These are phyloP conservation scores for Gallirallus australis DNA, from an alignment of 2,797 vertebrate genomes.

Conservation along the genomic window DNA sequence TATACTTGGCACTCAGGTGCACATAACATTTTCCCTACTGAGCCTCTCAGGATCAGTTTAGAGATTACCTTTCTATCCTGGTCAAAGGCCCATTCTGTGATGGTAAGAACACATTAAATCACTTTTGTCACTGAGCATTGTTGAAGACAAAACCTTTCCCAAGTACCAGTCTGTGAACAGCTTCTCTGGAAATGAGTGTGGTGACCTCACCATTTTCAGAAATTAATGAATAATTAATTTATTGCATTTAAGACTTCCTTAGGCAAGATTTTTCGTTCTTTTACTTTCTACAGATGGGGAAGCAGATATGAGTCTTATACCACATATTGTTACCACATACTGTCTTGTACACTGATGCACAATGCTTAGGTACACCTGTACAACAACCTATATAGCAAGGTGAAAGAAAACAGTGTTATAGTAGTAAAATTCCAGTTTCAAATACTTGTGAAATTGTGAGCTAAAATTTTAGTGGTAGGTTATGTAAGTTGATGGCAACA, in stretches of 20 bases:
- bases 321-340: rapidly evolving
- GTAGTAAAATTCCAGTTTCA: not conserved
- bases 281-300: not conserved
- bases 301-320: not conserved
- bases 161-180: not conserved
- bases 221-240: not conserved
- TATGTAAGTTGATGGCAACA: not conserved
- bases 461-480: not conserved
- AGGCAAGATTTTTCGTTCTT: not conserved
- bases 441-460: not conserved
- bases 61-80: not conserved
- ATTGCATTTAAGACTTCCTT: not conserved
- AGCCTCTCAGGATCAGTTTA: not conserved
- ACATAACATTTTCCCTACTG: rapidly evolving
- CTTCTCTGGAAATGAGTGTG: not conserved
- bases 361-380: not conserved
- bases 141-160: not conserved
- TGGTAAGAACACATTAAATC: rapidly evolving
- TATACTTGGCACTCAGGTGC: not conserved
- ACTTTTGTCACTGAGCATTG: not conserved
- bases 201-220: not conserved
- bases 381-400: not conserved
- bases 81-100: rapidly evolving
- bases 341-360: not conserved
- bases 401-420: not conserved